Conservation (phyloP, 2,888 invertebrate species). For the Chrysodeixis includens region DNA sequence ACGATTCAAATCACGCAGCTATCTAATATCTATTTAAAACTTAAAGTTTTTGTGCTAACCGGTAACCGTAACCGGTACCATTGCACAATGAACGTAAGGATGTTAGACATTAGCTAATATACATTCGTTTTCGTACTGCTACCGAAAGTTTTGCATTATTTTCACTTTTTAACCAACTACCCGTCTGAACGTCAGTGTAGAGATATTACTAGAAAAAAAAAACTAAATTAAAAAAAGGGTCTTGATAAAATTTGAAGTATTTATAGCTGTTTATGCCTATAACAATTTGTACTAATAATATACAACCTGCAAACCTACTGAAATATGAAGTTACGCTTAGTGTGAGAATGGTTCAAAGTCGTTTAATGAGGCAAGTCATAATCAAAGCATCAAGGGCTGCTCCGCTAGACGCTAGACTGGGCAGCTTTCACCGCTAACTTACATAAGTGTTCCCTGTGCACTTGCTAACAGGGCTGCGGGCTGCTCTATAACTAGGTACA, state of each 20-base stretch:
- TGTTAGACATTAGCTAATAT: too few species aligned
- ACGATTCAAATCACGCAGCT: not conserved
- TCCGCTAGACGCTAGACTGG: conserved; percentile 52
- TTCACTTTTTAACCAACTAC: too few species aligned
- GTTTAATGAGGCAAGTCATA: conserved; percentile 51
- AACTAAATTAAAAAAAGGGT: too few species aligned
- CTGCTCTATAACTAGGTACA: conserved; percentile 37
- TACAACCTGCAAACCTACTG: not conserved
- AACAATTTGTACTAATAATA: too few species aligned
- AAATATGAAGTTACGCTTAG: not conserved
- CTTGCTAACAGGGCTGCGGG: conserved; percentile 26
- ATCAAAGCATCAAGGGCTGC: conserved; percentile 53
- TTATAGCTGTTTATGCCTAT: too few species aligned
- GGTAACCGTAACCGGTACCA: too few species aligned
- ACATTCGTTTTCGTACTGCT: too few species aligned
- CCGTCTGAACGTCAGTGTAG: too few species aligned
- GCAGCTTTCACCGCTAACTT: conserved; percentile 59
- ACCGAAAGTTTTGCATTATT: too few species aligned
- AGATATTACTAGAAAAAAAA: too few species aligned
- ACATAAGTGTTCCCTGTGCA: conserved; percentile 49
- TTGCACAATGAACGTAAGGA: too few species aligned
- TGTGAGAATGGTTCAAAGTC: conserved; percentile 24
- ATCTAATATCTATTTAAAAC: not conserved
- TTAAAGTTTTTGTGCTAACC: not conserved
- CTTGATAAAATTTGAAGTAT: too few species aligned